Percentiles rank a stretch among this genome's conserved stretches.
These are phyloP conservation scores for Drosophila teissieri DNA, from an alignment of 1,140 invertebrate species.

Conservation along the genomic window DNA sequence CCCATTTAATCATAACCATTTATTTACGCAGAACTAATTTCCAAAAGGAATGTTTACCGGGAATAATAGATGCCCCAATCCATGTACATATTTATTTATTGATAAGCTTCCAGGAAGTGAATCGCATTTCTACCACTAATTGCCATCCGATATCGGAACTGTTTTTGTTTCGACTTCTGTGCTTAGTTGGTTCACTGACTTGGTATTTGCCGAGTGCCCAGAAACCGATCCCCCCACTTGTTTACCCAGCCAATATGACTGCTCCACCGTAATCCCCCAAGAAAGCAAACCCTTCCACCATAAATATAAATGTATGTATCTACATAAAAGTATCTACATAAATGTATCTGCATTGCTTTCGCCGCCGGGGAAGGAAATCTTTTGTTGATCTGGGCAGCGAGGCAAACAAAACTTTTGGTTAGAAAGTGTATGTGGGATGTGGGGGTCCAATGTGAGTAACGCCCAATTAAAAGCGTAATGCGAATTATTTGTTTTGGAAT, in stretches of 20 bases:
- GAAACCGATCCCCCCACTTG: slow-evolving; percentile 6
- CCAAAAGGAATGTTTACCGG: neutral
- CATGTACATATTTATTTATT: neutral
- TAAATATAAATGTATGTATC: too few species aligned
- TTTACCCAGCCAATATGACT: slow-evolving; percentile 25
- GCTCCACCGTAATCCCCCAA: neutral
- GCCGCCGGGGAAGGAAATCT: slow-evolving; percentile 6
- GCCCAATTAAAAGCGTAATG: slow-evolving; percentile 40
- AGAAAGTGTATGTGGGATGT: too few species aligned
- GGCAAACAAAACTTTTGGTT: slow-evolving; percentile 30
- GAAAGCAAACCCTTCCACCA: neutral
- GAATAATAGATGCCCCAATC: neutral
- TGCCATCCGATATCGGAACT: slow-evolving; percentile 20
- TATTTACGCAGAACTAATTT: too few species aligned
- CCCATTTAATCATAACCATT: too few species aligned
- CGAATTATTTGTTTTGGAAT: slow-evolving; percentile 64
- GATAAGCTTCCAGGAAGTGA: slow-evolving; percentile 6
- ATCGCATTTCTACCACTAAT: slow-evolving; percentile 11
- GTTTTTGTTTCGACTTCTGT: slow-evolving; percentile 30
- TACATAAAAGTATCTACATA: too few species aligned
- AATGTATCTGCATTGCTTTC: too few species aligned
- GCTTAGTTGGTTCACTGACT: neutral
- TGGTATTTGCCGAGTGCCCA: slow-evolving; percentile 19
- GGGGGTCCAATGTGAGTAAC: too few species aligned
- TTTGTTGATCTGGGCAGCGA: slow-evolving; percentile 40